phyloP scores from a whole-genome alignment of 2,113 vertebrate genomes.

The Lepus europaeus region DNA sequence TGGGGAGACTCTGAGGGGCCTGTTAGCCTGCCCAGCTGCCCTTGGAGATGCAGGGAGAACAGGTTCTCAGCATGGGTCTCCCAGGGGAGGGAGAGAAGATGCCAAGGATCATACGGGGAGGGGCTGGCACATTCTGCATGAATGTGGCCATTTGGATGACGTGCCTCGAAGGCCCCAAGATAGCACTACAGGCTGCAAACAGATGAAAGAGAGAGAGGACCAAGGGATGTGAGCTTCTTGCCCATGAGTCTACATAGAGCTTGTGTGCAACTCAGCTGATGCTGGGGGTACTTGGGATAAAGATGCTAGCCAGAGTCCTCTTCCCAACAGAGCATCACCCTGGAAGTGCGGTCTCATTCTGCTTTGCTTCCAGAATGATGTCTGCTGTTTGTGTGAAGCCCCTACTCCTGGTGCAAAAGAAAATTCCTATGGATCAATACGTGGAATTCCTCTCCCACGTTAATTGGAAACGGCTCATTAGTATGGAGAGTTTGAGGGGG shows the following conservation, averaged over 20 bases:
- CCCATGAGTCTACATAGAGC: not conserved
- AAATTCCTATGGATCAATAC: not conserved
- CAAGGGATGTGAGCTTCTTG: not conserved
- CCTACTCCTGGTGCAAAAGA: not conserved
- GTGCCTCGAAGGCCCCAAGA: constrained; percentile 37
- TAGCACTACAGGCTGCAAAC: not conserved
- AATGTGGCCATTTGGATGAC: constrained; percentile 61
- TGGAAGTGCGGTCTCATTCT: constrained; percentile 6
- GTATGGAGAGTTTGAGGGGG: not conserved
- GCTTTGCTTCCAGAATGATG: not conserved
- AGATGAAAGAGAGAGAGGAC: not conserved
- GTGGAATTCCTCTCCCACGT: not conserved
- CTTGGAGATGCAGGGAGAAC: constrained; percentile 5
- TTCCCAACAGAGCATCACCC: not conserved
- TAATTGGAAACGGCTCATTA: not conserved
- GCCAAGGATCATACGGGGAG: constrained; percentile 55
- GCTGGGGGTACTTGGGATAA: not conserved
- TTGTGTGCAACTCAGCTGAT: rapidly evolving
- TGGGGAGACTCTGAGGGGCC: constrained; percentile 44
- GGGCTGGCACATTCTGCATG: constrained; percentile 46
- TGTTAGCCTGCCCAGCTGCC: not conserved
- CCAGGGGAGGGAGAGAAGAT: constrained; percentile 50
- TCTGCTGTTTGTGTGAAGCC: not conserved
- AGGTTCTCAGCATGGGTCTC: not conserved
- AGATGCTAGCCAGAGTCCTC: not conserved